Conservation (phyloP, 2,797 vertebrate genomes). For the Clarias platycephalus region DNA sequence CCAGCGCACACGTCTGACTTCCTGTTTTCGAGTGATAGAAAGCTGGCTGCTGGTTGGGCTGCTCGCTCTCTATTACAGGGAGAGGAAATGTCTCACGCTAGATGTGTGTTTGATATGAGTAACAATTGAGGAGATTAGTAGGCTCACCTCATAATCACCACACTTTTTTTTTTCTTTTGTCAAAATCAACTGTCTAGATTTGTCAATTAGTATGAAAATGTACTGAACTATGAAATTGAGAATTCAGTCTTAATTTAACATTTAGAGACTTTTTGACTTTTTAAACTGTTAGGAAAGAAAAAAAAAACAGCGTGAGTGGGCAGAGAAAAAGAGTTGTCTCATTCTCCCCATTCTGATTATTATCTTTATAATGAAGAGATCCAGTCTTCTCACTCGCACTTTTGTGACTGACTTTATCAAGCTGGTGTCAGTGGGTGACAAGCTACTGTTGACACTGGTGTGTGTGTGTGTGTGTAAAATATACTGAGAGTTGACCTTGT, state of each 20-base stretch:
- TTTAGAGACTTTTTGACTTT: neutral
- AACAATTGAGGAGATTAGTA: neutral
- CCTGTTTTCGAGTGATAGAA: slow-evolving; percentile 53
- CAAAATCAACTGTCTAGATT: neutral
- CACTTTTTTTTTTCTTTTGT: neutral
- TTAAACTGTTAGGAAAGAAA: neutral
- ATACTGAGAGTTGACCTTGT: slow-evolving; percentile 3
- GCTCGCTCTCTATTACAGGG: slow-evolving; percentile 18
- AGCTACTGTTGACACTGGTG: neutral
- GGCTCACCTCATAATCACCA: neutral
- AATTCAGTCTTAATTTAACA: neutral
- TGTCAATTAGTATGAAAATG: neutral
- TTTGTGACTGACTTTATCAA: neutral
- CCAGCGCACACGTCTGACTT: slow-evolving; percentile 31
- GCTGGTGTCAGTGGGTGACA: neutral
- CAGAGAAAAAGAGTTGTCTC: neutral
- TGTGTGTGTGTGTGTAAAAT: slow-evolving; percentile 5
- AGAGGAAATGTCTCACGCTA: slow-evolving; percentile 10
- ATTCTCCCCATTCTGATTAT: neutral
- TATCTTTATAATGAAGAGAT: neutral
- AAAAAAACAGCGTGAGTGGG: too few species aligned
- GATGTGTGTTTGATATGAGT: slow-evolving; percentile 16
- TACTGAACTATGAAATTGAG: neutral
- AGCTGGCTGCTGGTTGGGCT: slow-evolving; percentile 14
- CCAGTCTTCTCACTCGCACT: neutral